phyloP scores from a whole-genome alignment of 1,140 invertebrate genomes.

The Drosophila pseudoobscura region DNA sequence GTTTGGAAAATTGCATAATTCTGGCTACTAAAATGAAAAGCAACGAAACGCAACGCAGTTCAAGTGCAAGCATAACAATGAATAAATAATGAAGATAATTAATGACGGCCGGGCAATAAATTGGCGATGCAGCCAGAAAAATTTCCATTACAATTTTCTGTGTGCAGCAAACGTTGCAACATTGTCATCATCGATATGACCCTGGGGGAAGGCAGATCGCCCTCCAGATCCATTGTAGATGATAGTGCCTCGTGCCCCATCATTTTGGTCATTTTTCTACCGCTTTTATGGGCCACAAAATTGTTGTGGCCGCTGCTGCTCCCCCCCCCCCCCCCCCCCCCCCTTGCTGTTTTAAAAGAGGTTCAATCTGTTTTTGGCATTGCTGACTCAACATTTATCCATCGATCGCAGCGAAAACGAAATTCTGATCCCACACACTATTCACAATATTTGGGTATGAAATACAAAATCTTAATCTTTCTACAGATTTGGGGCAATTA shows the following conservation, averaged over 20 bases:
- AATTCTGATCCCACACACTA: constrained; percentile 18
- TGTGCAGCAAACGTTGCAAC: constrained; percentile 14
- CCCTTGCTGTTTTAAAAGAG: constrained; percentile 30
- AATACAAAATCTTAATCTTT: too few species aligned
- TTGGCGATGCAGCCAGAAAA: constrained; percentile 27
- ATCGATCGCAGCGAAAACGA: constrained; percentile 23
- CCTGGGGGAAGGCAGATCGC: background rate
- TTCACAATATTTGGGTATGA: too few species aligned
- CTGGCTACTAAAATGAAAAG: constrained; percentile 23
- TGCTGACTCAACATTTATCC: constrained; percentile 64
- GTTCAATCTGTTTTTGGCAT: constrained; percentile 34
- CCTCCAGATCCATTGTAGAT: too few species aligned
- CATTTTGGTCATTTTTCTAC: constrained; percentile 4
- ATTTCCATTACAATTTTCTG: constrained; percentile 19
- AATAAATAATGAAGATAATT: constrained; percentile 47
- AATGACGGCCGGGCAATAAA: constrained; percentile 32
- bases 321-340: background rate
- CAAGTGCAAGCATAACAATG: constrained; percentile 23
- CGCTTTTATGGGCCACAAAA: constrained; percentile 28
- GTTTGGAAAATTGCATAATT: constrained; percentile 32
- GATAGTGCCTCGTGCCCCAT: constrained; percentile 21
- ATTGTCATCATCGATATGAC: constrained; percentile 37
- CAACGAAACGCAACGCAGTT: background rate
- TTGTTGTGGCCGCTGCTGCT: background rate
- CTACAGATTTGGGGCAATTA: too few species aligned